phyloP scores from a whole-genome alignment of 1,140 invertebrate genomes.

The Drosophila insularis region DNA sequence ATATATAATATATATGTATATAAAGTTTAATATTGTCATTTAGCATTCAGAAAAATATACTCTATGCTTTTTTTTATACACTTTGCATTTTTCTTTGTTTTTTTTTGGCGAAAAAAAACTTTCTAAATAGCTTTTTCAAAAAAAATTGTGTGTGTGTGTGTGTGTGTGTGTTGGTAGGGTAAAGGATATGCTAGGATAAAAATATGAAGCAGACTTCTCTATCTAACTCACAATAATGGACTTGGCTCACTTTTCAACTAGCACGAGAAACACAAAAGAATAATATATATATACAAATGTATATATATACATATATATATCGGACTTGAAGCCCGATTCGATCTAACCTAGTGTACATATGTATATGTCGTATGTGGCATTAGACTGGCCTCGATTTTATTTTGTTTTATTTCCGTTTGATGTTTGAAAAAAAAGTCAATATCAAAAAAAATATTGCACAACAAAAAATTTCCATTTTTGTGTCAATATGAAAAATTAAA shows the following conservation, averaged over 20 bases:
- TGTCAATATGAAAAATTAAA: background rate
- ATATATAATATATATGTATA: slow-evolving; percentile 37
- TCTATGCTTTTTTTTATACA: slow-evolving; percentile 46
- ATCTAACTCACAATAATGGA: background rate
- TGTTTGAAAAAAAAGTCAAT: slow-evolving; percentile 32
- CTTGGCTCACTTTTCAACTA: background rate
- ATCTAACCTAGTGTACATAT: slow-evolving; percentile 8
- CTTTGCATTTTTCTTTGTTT: slow-evolving; percentile 15
- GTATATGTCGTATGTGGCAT: slow-evolving; percentile 2
- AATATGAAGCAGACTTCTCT: background rate
- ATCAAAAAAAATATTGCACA: slow-evolving; percentile 36
- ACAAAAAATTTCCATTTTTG: slow-evolving; percentile 31
- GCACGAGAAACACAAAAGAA: slow-evolving; percentile 26
- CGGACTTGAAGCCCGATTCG: slow-evolving; percentile 4
- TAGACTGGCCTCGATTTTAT: slow-evolving; percentile 10
- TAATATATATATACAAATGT: slow-evolving; percentile 3
- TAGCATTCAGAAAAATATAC: slow-evolving; percentile 77
- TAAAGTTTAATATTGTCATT: slow-evolving; percentile 71
- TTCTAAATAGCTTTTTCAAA: slow-evolving; percentile 23
- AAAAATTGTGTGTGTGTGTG: slow-evolving; percentile 6
- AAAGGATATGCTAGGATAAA: background rate
- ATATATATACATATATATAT: background rate
- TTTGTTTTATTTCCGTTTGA: background rate
- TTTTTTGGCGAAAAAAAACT: slow-evolving; percentile 45
- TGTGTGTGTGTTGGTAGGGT: background rate